A percentile compares a stretch with the other conserved stretches of the same genome.
phyloP scores from a whole-genome alignment of 2,888 invertebrate genomes.

The Conus canariensis region DNA sequence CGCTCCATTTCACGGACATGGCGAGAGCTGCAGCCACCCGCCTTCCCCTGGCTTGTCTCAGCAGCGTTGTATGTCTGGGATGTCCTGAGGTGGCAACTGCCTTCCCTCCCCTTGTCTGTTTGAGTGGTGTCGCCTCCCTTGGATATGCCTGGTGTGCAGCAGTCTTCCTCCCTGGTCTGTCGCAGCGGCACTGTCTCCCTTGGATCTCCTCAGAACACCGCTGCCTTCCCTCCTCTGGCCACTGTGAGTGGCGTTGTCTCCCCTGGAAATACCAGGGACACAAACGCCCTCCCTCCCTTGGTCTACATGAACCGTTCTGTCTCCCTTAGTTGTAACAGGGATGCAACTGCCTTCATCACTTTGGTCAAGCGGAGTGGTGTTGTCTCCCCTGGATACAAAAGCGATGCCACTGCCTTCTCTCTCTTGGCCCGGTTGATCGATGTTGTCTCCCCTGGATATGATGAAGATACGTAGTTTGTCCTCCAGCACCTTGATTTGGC shows the following conservation, averaged over 20 bases:
- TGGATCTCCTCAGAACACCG: not conserved
- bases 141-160: no score
- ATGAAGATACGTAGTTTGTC: slow-evolving; percentile 69
- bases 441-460: not conserved
- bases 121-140: not conserved
- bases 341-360: no score
- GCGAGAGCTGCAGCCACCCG: no score
- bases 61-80: no score
- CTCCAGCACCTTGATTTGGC: slow-evolving; percentile 70
- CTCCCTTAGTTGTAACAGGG: no score
- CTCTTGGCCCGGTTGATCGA: no score
- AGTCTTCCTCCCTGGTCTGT: no score
- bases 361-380: no score
- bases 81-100: slow-evolving; percentile 46
- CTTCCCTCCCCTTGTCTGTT: not conserved
- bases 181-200: no score
- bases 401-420: no score
- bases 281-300: slow-evolving; percentile 46
- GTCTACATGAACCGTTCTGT: slow-evolving; percentile 51
- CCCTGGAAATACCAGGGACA: slow-evolving; percentile 50
- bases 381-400: no score
- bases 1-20: slow-evolving; percentile 60
- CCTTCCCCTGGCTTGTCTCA: no score
- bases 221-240: not conserved
- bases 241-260: slow-evolving; percentile 48